Evolutionary conservation across 2,888 invertebrate genomes (phyloP), one percentile per base, ranked within the genome.

Genomic region (Cyclophora albipunctata): DNA sequence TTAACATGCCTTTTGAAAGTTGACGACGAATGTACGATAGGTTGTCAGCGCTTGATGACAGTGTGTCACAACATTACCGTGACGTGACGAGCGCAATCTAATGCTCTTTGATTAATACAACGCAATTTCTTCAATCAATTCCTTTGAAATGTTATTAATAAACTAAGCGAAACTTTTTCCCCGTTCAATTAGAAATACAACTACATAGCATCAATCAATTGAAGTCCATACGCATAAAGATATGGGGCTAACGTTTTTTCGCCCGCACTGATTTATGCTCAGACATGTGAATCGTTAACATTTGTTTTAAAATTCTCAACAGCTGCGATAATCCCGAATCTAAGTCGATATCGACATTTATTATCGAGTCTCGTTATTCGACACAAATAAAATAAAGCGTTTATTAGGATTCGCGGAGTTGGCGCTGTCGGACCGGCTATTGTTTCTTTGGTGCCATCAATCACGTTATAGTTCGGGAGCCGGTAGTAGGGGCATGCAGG

Each of bases 361-460:
- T 81, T 81, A 80, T 77, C 78, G 72, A 68, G 72, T 75, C 79
- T 81, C 80, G 79, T 84, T 84, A 81, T 84, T 76, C 78, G 66
- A 64, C 67, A 77, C 78, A 86, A 88, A 85, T 84, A 86, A 88
- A 87, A 86, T 81, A 84, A 87, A 84, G 81, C 83, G 81, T 84
- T 83, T 85, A 86, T 88, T 88, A 86, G 81, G 78, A 87, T 84
- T 88, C 86, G 84, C 80, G 81, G 78, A 73, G 75, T 73, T 78
- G 73, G 71, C 74, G 75, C 72, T 72, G 70, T 65, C 64, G 64
- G 73, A 79, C 73, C 78, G 81, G 78, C 88, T 81, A 88, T 88
- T 88, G 88, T 88, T 85, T 84, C 83, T 81, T 70, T 64, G 67
- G 68, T 71, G 82, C 84, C 78, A 88, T 88, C 88, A 88, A 88